Percentiles rank a stretch among this genome's conserved stretches.
Evolutionary conservation across 2,797 vertebrate genomes (phyloP).

Genomic region (Setipinna tenuifilis): DNA sequence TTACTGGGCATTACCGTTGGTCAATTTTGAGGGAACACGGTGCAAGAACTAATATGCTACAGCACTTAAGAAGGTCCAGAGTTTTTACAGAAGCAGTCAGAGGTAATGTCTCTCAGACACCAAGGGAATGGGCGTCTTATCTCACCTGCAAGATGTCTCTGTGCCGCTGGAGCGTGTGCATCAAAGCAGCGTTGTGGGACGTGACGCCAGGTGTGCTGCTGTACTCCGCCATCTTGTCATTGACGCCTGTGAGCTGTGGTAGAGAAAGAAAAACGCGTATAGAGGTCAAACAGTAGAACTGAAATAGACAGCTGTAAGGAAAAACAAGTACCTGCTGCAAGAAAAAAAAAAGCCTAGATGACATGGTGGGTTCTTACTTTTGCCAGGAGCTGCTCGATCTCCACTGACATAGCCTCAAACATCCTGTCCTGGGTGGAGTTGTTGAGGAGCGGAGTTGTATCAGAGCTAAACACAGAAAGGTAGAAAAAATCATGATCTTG

Average conservation of each 20-base stretch:
- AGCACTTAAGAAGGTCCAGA: neutral
- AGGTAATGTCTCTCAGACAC: neutral
- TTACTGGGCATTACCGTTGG: neutral
- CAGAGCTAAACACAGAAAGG: conserved; percentile 77
- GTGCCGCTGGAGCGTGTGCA: conserved; percentile 96
- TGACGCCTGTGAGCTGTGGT: conserved; percentile 88
- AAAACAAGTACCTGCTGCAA: neutral
- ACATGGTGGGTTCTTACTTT: conserved; percentile 77
- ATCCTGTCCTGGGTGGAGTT: conserved; percentile 98
- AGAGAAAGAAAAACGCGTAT: neutral
- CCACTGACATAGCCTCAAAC: conserved; percentile 98
- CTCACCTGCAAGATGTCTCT: conserved; percentile 94
- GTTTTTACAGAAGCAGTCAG: neutral
- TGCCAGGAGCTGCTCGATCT: conserved; percentile 94
- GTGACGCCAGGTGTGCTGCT: conserved; percentile 87
- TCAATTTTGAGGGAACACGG: neutral
- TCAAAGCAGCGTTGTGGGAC: conserved; percentile 91
- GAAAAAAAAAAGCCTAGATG: neutral
- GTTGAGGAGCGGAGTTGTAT: conserved; percentile 94
- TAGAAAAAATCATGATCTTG: neutral
- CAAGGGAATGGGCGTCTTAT: neutral
- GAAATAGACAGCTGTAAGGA: neutral
- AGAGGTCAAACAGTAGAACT: neutral
- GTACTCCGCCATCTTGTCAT: conserved; percentile 98
- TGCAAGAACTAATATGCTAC: neutral